Percentiles rank a stretch among this genome's conserved stretches.
These are phyloP conservation scores for Trachymyrmex septentrionalis DNA, from an alignment of 1,140 invertebrate genomes.

Conservation along the genomic window DNA sequence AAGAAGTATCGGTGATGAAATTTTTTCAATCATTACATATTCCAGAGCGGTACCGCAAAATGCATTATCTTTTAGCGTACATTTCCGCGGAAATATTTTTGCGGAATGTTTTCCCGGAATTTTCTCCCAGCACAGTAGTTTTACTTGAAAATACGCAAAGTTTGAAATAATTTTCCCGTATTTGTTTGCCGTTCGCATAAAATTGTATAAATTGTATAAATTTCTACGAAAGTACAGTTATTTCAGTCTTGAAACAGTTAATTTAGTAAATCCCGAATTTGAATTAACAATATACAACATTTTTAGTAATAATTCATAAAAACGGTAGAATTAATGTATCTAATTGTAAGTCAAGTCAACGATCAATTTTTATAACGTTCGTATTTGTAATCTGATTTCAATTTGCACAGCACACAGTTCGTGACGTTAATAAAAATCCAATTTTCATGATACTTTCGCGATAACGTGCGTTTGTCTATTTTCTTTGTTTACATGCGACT, in stretches of 20 bases:
- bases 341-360: not conserved
- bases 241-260: not conserved
- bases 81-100: constrained; percentile 2
- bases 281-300: not conserved
- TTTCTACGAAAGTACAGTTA: not conserved
- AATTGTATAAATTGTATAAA: not conserved
- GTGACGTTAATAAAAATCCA: not conserved
- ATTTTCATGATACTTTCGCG: not conserved
- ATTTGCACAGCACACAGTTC: too few species aligned
- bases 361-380: not conserved
- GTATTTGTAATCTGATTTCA: not conserved
- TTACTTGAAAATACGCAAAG: not conserved
- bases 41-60: not conserved
- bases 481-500: not conserved
- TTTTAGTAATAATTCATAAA: not conserved
- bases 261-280: not conserved
- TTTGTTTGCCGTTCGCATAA: not conserved
- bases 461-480: not conserved
- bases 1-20: not conserved
- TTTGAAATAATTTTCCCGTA: not conserved
- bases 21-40: not conserved
- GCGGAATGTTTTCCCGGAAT: not conserved
- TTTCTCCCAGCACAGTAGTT: not conserved
- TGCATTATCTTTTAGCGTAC: not conserved
- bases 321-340: too few species aligned